Evolutionary conservation across 2,888 invertebrate species (phyloP).

Genomic region (Drosophila borealis): DNA sequence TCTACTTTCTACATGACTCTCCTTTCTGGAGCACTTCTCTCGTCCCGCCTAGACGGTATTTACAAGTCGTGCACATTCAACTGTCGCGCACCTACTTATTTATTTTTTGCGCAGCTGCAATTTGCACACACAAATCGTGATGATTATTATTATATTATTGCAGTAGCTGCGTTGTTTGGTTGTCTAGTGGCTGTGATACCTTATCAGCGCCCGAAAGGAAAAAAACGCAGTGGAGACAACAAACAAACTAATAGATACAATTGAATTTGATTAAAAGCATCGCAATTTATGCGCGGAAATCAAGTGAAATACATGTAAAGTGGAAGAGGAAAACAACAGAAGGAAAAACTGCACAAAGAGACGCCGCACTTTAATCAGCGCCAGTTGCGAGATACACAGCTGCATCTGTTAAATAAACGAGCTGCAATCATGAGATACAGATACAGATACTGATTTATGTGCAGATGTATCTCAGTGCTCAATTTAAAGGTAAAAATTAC

Average conservation of each 20-base stretch:
- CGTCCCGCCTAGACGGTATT: not conserved
- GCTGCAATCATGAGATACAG: constrained; percentile 24
- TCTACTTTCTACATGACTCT: too few relatives aligned
- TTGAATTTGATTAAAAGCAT: constrained; percentile 73
- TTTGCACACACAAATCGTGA: constrained; percentile 59
- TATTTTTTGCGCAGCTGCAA: constrained; percentile 60
- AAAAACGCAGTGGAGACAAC: constrained; percentile 7
- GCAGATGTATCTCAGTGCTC: constrained; percentile 21
- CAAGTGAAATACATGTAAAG: constrained; percentile 47
- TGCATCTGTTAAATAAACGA: constrained; percentile 41
- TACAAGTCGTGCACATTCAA: not conserved
- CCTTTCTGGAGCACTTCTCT: not conserved
- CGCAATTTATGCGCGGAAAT: constrained; percentile 51
- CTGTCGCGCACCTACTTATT: not conserved
- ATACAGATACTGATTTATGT: constrained; percentile 6
- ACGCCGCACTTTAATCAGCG: constrained; percentile 37
- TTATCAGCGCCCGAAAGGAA: constrained; percentile 54
- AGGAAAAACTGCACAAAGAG: constrained; percentile 26
- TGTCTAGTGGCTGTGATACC: constrained; percentile 45
- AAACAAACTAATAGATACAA: constrained; percentile 64
- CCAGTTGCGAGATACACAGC: constrained; percentile 19
- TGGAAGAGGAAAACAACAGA: constrained; percentile 23
- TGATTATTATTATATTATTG: constrained; percentile 26
- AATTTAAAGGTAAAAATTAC: constrained; percentile 22
- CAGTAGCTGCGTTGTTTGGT: constrained; percentile 17